phyloP scores from a whole-genome alignment of 2,797 vertebrate species.

The Silurus lanzhouensis region DNA sequence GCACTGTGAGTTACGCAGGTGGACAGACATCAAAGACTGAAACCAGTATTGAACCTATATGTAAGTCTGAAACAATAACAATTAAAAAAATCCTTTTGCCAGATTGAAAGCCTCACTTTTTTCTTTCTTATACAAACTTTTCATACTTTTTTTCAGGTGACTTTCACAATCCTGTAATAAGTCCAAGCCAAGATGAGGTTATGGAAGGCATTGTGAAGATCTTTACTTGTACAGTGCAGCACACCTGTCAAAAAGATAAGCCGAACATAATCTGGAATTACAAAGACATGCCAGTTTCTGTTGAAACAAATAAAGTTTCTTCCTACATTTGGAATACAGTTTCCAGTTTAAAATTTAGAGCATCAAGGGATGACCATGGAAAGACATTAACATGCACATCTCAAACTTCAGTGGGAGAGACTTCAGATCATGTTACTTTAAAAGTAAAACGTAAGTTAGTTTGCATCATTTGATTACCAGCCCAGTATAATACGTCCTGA shows the following conservation, averaged over 20 bases:
- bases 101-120: neutral
- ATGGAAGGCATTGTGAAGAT: conserved; percentile 60
- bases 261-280: conserved; percentile 64
- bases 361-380: conserved; percentile 53
- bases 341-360: conserved; percentile 65
- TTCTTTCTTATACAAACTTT: neutral
- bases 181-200: conserved; percentile 30
- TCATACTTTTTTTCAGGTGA: conserved; percentile 25
- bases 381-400: conserved; percentile 64
- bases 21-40: conserved; percentile 55
- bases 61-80: conserved; percentile 54
- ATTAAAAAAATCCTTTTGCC: neutral
- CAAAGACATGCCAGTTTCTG: conserved; percentile 52
- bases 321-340: neutral
- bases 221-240: conserved; percentile 61
- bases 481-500: neutral
- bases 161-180: conserved; percentile 23
- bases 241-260: conserved; percentile 60
- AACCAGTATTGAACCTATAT: conserved; percentile 55
- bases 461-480: neutral
- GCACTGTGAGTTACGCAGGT: conserved; percentile 51
- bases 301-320: neutral
- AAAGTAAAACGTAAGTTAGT: conserved; percentile 60
- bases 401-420: conserved; percentile 44
- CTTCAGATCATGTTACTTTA: conserved; percentile 51